phyloP scores from a whole-genome alignment of 30 jellyfish, hydroid and myxozoan genomes.

The Haliclystus octoradiatus region DNA sequence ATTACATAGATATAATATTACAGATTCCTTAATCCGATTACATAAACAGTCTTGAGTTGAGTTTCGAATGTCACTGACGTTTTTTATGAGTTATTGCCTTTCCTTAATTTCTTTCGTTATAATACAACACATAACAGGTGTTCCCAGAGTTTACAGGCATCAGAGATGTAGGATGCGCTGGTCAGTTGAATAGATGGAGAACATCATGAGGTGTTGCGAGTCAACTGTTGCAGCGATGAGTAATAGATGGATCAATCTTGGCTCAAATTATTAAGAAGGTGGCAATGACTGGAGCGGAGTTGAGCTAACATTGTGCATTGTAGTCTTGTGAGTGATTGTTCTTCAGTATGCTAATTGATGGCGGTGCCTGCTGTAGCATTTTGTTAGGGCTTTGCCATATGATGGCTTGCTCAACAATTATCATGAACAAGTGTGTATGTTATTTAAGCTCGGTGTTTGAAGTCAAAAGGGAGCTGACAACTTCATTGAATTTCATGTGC shows the following conservation, averaged over 20 bases:
- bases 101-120: too few relatives aligned
- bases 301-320: not conserved
- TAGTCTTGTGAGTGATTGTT: not conserved
- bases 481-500: not conserved
- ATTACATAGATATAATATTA: too few relatives aligned
- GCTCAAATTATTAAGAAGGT: not conserved
- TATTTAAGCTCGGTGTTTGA: not conserved
- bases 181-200: not conserved
- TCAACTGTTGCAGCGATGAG: not conserved
- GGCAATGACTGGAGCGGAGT: not conserved
- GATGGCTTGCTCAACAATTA: not conserved
- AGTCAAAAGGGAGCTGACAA: not conserved
- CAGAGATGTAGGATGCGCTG: not conserved
- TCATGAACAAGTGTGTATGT: not conserved
- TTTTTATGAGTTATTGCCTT: too few relatives aligned
- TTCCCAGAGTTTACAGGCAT: not conserved
- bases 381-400: too few relatives aligned
- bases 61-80: too few relatives aligned
- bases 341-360: not conserved
- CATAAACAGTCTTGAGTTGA: too few relatives aligned
- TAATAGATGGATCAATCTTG: not conserved
- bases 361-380: too few relatives aligned
- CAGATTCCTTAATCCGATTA: too few relatives aligned
- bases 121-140: too few relatives aligned
- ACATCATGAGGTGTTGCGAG: not conserved